phyloP scores from a whole-genome alignment of 2,888 invertebrate species.

The Bursaphelenchus okinawaensis region DNA sequence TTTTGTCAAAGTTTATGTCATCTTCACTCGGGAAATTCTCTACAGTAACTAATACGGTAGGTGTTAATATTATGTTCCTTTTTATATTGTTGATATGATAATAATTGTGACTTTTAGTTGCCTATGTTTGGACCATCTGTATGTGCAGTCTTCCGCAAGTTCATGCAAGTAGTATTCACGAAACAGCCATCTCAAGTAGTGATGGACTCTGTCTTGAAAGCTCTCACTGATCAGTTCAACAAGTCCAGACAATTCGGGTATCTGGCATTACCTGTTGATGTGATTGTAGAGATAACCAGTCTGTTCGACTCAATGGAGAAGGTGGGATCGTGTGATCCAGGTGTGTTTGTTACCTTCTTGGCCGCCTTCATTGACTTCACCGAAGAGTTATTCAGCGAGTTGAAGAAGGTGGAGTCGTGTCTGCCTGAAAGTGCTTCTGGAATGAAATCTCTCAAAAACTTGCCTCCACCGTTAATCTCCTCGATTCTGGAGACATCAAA shows the following conservation, averaged over 20 bases:
- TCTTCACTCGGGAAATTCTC: conserved; percentile 1
- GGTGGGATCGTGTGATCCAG: conserved; percentile 3
- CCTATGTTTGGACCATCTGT: conserved; percentile 5
- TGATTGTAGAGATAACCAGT: not conserved
- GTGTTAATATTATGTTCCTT: not conserved
- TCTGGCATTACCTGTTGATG: not conserved
- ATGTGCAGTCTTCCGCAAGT: conserved; percentile 2
- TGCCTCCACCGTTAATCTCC: not conserved
- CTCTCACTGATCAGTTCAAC: not conserved
- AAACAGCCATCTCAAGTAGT: not conserved
- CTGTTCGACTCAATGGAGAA: conserved; percentile 1
- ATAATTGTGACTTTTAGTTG: not conserved
- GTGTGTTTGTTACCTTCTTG: conserved; percentile 3
- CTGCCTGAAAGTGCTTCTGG: not conserved
- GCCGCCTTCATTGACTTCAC: conserved; percentile 2
- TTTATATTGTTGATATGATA: not conserved
- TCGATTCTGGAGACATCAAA: not conserved
- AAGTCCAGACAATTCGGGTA: conserved; percentile 3
- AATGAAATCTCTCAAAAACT: not conserved
- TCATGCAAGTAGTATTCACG: not conserved
- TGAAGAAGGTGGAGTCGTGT: not conserved
- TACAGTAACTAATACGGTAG: conserved; percentile 4
- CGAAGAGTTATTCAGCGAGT: conserved; percentile 4
- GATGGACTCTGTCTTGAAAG: not conserved
- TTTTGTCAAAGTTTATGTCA: not conserved